A percentile compares a stretch with the other conserved stretches of the same genome.
These are phyloP conservation scores for Drosophila hamatofila DNA, from an alignment of 2,888 invertebrate species.

Conservation along the genomic window DNA sequence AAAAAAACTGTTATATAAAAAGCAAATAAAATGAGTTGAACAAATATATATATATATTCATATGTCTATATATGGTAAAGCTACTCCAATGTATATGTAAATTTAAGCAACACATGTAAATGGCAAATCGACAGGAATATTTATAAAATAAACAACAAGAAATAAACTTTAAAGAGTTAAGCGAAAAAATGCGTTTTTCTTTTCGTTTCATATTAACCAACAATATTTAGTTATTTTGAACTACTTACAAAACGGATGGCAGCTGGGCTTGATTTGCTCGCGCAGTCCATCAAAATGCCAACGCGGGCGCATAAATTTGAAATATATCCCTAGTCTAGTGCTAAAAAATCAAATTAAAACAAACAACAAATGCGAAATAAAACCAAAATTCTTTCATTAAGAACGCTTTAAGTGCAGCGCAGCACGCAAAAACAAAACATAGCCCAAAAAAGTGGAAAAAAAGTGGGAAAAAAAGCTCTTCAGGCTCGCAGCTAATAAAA, in stretches of 20 bases:
- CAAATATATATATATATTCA: constrained; percentile 20
- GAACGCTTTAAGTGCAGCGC: constrained; percentile 65
- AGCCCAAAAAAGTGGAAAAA: constrained; percentile 22
- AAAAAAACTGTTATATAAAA: constrained; percentile 53
- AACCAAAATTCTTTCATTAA: constrained; percentile 72
- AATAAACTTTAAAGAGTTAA: constrained; percentile 64
- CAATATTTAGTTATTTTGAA: constrained; percentile 20
- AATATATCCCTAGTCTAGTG: constrained; percentile 46
- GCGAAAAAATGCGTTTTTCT: constrained; percentile 16
- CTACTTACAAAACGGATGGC: constrained; percentile 32
- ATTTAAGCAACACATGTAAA: constrained; percentile 67
- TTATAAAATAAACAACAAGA: constrained; percentile 67
- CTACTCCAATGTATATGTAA: constrained; percentile 44
- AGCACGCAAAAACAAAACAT: constrained; percentile 67
- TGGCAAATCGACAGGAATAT: constrained; percentile 75
- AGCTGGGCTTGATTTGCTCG: constrained; percentile 7
- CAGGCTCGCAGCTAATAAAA: constrained; percentile 68
- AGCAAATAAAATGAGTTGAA: constrained; percentile 40
- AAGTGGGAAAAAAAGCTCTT: constrained; percentile 44
- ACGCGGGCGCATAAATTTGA: constrained; percentile 63
- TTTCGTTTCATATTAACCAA: neutral
- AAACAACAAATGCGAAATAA: constrained; percentile 63
- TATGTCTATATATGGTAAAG: constrained; percentile 2
- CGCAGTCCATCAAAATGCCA: constrained; percentile 47
- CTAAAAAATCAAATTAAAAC: constrained; percentile 75